phyloP scores from a whole-genome alignment of 2,113 vertebrate species.

The Noturus placidus region DNA sequence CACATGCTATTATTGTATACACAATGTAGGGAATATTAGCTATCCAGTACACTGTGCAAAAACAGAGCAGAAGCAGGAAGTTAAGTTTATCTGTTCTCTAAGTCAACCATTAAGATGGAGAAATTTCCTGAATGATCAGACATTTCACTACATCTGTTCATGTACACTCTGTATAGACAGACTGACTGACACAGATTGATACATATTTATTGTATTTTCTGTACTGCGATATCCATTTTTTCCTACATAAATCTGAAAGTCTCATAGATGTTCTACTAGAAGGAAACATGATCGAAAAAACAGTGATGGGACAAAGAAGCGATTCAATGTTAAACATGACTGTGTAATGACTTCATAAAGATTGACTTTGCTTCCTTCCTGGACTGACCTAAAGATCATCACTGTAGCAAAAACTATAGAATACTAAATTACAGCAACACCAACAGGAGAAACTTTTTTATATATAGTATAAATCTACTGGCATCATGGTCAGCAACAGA shows the following conservation, averaged over 20 bases:
- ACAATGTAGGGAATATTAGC: neutral
- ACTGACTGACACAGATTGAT: neutral
- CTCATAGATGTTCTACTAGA: neutral
- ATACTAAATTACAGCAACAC: neutral
- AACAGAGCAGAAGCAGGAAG: neutral
- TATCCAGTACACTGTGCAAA: neutral
- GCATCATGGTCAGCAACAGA: neutral
- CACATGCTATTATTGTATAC: neutral
- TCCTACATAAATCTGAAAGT: neutral
- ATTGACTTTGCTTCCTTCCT: neutral
- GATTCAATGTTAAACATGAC: neutral
- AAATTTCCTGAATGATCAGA: slow-evolving; percentile 28
- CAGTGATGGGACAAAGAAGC: neutral
- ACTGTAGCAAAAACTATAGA: neutral
- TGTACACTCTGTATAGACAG: neutral
- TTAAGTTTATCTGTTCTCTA: neutral
- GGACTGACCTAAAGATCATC: neutral
- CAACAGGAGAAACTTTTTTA: neutral
- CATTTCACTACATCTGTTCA: neutral
- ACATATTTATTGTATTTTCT: neutral
- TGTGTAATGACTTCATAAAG: neutral
- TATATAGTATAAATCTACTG: neutral
- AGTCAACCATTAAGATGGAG: slow-evolving; percentile 24
- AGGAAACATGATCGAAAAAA: neutral
- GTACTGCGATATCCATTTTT: neutral